phyloP scores from a whole-genome alignment of 64 coral and sea anemone genomes.

The Platygyra sinensis region DNA sequence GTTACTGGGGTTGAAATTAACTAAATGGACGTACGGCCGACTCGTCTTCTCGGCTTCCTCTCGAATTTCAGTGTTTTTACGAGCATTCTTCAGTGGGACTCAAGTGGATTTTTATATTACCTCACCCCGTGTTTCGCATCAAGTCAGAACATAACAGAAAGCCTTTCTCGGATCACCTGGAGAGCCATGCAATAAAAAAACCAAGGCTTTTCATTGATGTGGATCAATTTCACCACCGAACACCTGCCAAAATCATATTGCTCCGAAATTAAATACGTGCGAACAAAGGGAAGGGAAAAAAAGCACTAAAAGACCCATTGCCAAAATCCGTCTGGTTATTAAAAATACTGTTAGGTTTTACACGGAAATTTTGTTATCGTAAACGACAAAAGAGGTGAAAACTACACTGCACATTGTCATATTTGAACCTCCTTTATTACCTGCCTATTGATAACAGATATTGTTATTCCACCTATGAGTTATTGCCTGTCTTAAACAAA shows the following conservation, averaged over 20 bases:
- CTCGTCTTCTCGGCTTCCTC: not conserved
- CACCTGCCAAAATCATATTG: constrained; percentile 29
- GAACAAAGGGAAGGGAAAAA: constrained; percentile 10
- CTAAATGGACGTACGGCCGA: not conserved
- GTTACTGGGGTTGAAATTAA: not conserved
- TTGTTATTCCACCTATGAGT: constrained; percentile 17
- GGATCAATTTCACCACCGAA: constrained; percentile 14
- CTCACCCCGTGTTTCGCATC: not conserved
- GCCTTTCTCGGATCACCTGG: constrained; percentile 30
- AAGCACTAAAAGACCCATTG: constrained; percentile 3
- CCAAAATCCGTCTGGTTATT: not conserved
- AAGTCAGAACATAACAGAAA: constrained; percentile 24
- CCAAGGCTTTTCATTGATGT: not conserved
- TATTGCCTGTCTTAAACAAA: constrained; percentile 18
- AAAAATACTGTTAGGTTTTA: constrained; percentile 24
- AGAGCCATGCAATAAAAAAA: constrained; percentile 29
- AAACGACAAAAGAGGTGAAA: not conserved
- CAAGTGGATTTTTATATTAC: not conserved
- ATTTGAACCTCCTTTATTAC: constrained; percentile 19
- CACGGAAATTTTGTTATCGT: not conserved
- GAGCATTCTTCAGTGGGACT: not conserved
- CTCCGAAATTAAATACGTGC: constrained; percentile 24
- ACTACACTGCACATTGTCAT: constrained; percentile 1
- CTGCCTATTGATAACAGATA: not conserved
- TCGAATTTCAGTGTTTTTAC: not conserved